Evolutionary conservation across 2,797 vertebrate species (phyloP).

Genomic region (Sebastes jordani): DNA sequence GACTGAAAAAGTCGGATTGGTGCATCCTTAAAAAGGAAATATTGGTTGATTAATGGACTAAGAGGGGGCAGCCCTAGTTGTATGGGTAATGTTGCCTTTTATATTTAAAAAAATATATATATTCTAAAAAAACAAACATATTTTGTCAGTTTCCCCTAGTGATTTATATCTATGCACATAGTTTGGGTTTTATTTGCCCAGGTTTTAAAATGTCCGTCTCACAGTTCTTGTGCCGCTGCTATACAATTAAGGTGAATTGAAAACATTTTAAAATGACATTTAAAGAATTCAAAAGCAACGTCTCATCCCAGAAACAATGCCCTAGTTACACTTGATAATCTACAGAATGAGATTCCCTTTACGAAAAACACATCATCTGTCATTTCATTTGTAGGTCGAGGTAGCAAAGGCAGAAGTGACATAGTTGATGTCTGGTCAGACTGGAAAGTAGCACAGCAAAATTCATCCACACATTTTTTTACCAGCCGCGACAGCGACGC

Average conservation of each 20-base stretch:
- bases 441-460: neutral
- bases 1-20: too few relatives aligned
- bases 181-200: neutral
- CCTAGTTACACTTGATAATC: neutral
- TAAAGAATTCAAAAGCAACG: neutral
- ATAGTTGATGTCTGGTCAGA: neutral
- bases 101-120: neutral
- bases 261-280: neutral
- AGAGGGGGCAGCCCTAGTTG: neutral
- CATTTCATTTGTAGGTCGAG: neutral
- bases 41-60: too few relatives aligned
- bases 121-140: neutral
- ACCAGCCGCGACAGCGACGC: neutral
- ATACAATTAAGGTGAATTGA: neutral
- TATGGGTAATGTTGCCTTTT: neutral
- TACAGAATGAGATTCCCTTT: neutral
- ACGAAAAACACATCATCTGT: neutral
- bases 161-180: neutral
- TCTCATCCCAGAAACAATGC: too few relatives aligned
- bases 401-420: neutral
- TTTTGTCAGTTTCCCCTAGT: neutral
- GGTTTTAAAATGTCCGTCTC: neutral
- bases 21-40: accelerated
- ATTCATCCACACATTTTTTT: neutral
- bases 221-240: neutral